Evolutionary conservation across 1,140 invertebrate species (phyloP), one percentile per base, ranked within the genome.

Genomic region (Rhyzopertha dominica): DNA sequence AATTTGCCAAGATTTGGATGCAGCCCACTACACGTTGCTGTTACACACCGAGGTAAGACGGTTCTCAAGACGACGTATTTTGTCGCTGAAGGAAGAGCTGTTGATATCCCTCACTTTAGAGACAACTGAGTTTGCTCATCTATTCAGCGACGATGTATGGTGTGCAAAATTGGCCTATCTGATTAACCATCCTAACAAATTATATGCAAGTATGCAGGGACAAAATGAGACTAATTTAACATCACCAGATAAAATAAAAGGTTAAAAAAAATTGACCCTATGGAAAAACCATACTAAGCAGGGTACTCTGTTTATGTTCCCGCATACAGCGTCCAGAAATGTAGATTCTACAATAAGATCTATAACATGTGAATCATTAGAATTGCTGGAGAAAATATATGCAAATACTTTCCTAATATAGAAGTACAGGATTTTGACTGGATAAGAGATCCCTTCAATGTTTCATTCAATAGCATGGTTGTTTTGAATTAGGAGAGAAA

Each of bases 111-210:
- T 32, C 30, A 32, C 30, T 32, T 32, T 32, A 16, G 30, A 32
- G 13, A 32, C 30, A 32, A 12, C 30, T 16, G 13, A 32, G 30
- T 32, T 32, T 32, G 30, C 16, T 32, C 10, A 32, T 32, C 30
- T 32, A 32, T 32, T 32, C 30, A 32, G 30, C 13, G 13, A 32
- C 30, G 13, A 32, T 32, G 30, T 16, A 32, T 32, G 30, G 30
- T 7, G 30, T 16, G 16, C 30, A 7, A 32, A 32, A 32, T 32
- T 32, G 5, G 30, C 30, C 30, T 9, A 32, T 13, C 30, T 32
- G 30, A 32, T 32, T 32, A 16, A 32, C 10, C 30, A 32, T 32
- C 30, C 16, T 7, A 32, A 32, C 30, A 13, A 32, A 32, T 32
- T 32, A 32, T 12, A 14, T 32, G 13, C 5, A 32, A 32, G 30